phyloP scores from a whole-genome alignment of 2,113 vertebrate genomes.

The Mystacornis crossleyi region DNA sequence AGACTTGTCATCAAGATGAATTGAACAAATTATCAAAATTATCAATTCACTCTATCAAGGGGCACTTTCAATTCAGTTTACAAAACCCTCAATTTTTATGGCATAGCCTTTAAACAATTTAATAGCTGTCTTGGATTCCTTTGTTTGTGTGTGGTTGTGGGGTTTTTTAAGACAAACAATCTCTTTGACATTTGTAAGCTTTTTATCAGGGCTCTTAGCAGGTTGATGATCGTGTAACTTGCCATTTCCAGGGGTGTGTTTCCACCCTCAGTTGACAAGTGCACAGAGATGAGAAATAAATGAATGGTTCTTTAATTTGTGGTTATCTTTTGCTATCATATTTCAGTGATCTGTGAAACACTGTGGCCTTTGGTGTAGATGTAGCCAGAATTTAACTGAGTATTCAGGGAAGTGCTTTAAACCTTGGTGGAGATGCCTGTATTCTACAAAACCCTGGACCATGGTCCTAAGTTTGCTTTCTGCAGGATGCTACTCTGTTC shows the following conservation, averaged over 20 bases:
- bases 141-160: not conserved
- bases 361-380: not conserved
- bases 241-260: not conserved
- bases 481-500: not conserved
- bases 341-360: fast-evolving
- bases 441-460: not conserved
- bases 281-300: not conserved
- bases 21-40: slow-evolving; percentile 58
- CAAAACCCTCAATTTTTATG: not conserved
- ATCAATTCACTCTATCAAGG: not conserved
- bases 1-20: slow-evolving; percentile 70
- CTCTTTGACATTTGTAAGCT: not conserved
- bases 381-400: not conserved
- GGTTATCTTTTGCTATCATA: not conserved
- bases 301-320: not conserved
- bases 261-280: not conserved
- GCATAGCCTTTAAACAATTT: not conserved
- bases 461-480: not conserved
- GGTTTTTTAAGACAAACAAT: not conserved
- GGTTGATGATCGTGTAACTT: not conserved
- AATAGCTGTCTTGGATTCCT: not conserved
- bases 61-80: not conserved
- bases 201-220: not conserved
- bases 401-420: not conserved
- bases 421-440: not conserved